phyloP scores from a whole-genome alignment of 2,113 vertebrate species.

The Apeltes quadracus region DNA sequence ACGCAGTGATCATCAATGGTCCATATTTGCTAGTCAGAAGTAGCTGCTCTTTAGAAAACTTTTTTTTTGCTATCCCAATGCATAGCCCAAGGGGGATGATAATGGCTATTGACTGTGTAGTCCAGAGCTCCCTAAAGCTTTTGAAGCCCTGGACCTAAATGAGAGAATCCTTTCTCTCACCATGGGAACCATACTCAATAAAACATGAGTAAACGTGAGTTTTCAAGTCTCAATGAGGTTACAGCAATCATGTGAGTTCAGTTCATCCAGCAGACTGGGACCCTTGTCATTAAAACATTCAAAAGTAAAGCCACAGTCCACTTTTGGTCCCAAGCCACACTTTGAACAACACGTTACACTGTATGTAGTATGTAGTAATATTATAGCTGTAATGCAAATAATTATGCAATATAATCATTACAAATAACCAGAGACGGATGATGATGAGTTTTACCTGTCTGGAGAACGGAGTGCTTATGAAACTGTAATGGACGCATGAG shows the following conservation, averaged over 20 bases:
- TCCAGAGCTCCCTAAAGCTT: slow-evolving; percentile 54
- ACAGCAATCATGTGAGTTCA: background rate
- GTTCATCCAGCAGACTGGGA: slow-evolving; percentile 11
- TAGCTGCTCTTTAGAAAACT: slow-evolving; percentile 29
- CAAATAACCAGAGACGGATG: slow-evolving; percentile 63
- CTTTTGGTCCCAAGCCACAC: slow-evolving; percentile 47
- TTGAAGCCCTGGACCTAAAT: slow-evolving; percentile 53
- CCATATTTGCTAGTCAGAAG: slow-evolving; percentile 20
- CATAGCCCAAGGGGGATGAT: slow-evolving; percentile 53
- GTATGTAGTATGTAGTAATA: slow-evolving; percentile 48
- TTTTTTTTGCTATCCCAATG: slow-evolving; percentile 60
- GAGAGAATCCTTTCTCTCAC: slow-evolving; percentile 46
- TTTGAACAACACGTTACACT: slow-evolving; percentile 51
- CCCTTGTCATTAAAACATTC: slow-evolving; percentile 49
- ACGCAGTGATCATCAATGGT: slow-evolving; percentile 21
- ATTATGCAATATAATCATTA: slow-evolving; percentile 72
- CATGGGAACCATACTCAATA: slow-evolving; percentile 58
- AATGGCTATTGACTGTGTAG: slow-evolving; percentile 54
- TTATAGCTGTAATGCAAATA: slow-evolving; percentile 52
- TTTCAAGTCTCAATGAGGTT: slow-evolving; percentile 35
- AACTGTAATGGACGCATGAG: no score
- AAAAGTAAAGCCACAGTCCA: slow-evolving; percentile 39
- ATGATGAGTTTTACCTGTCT: slow-evolving; percentile 72
- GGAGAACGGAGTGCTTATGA: slow-evolving; percentile 66
- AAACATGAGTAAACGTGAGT: slow-evolving; percentile 39